Base-by-base conservation (phyloP, 2,888 invertebrate species). In the Notodromas monacha region DNA sequence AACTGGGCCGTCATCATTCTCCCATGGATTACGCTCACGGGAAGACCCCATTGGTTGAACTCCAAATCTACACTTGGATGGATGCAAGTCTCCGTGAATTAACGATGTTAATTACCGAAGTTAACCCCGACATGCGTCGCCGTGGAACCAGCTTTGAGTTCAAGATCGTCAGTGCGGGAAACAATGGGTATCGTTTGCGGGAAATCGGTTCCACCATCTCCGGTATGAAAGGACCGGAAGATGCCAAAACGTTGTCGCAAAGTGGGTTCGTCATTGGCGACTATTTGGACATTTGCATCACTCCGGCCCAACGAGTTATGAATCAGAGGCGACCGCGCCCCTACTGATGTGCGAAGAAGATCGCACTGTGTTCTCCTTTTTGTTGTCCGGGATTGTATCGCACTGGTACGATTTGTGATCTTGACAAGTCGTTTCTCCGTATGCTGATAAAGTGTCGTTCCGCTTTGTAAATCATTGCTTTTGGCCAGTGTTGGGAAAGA, bases 91-190 rank as follows among this genome's bases (percentile, higher is more conserved):
- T 99, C 11, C 67, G 79, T 36, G 96, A 96, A 53, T 60, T 96
- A 6, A 84, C 86, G 0, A 70, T 73, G n/a, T 56, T 96, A 4
- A 86, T 99, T 0, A 84, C 86, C 45, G 92, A 96, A 58, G 92
- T 96, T 0, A 92, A 92, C 49, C 79, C 81, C 4, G 92, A 92
- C 46, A 77, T 92, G 0, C 58, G 89, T 30, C 66, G 73, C 32
- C 79, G 81, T 47, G 92, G 92, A 28, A 92, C 92, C 3, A 77
- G 74, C 43, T 92, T 96, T 49, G 84, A 81, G 48, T 99, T 96
- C 55, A 73, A 81, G 2, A 59, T 89, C n/a, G 51, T 54, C 3
- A 52, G 42, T 35, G 52, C 54, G 3, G 52, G 54, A 34, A 37
- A 40, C 1, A 35, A 46, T 56, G 37, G 57, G 58, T 81, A 73